A percentile compares a stretch with the other conserved stretches of the same genome.
Conservation (phyloP, 2,797 vertebrate species). For the Lerista edwardsae region DNA sequence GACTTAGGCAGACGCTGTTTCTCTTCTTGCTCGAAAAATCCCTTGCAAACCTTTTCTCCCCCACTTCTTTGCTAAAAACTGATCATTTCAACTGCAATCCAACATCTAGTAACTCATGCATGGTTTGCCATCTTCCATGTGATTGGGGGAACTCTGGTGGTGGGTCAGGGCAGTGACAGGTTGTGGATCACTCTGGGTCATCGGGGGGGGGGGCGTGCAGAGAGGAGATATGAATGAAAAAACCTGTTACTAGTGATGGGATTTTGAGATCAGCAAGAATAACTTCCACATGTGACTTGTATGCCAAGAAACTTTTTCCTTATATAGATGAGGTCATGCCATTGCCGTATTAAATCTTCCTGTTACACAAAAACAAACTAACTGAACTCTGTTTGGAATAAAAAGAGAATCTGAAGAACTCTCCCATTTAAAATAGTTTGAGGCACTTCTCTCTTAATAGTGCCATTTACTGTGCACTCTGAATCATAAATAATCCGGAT, state of each 20-base stretch:
- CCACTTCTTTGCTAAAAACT: neutral
- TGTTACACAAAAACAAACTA: neutral
- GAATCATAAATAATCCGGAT: constrained; percentile 5
- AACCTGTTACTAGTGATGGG: neutral
- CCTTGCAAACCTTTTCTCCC: neutral
- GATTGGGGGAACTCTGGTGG: too few relatives aligned
- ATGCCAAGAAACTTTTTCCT: neutral
- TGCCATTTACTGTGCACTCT: neutral
- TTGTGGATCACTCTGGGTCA: too few relatives aligned
- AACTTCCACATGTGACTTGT: neutral
- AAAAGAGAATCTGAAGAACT: neutral
- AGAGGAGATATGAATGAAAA: neutral
- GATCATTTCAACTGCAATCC: neutral
- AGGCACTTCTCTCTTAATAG: constrained; percentile 17
- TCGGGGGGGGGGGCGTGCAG: too few relatives aligned
- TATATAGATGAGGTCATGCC: neutral
- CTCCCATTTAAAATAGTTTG: neutral
- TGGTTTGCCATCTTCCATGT: too few relatives aligned
- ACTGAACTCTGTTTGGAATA: neutral
- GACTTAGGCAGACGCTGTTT: neutral
- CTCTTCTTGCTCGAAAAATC: neutral
- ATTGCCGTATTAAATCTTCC: neutral
- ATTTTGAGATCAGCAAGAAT: too few relatives aligned
- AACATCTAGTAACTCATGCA: neutral
- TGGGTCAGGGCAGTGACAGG: too few relatives aligned